Percentiles rank a stretch among this genome's conserved stretches.
These are phyloP conservation scores for Aurelia coerulea DNA, from an alignment of 30 jellyfish, hydroid and myxozoan species.

Conservation along the genomic window DNA sequence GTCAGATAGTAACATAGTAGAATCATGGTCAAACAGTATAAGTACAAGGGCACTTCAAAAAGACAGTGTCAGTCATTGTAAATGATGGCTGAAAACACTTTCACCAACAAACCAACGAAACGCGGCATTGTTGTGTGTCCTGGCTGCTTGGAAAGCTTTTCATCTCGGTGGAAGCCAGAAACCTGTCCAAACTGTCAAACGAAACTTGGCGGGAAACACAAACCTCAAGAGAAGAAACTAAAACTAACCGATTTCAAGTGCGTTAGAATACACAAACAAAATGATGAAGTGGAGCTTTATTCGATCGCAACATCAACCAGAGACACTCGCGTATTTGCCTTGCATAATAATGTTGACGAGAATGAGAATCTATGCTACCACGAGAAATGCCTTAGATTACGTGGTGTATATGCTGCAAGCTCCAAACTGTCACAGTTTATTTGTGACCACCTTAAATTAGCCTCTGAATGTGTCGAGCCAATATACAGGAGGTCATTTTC, in stretches of 20 bases:
- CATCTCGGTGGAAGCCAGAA: constrained; percentile 10
- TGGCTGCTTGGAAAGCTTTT: constrained; percentile 1
- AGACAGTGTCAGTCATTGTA: too few species aligned
- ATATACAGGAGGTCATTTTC: constrained; percentile 3
- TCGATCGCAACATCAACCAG: constrained; percentile 1
- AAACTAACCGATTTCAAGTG: constrained; percentile 12
- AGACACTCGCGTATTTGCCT: constrained; percentile 11
- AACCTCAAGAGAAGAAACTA: constrained; percentile 1
- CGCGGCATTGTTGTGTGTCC: background rate
- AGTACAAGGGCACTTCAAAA: too few species aligned
- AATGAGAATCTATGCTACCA: background rate
- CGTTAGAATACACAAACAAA: constrained; percentile 10
- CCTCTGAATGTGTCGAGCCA: background rate
- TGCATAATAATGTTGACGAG: background rate
- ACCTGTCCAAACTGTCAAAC: constrained; percentile 5
- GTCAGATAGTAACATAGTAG: too few species aligned
- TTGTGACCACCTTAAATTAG: background rate
- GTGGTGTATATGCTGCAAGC: constrained; percentile 12
- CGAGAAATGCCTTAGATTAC: background rate
- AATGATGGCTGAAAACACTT: too few species aligned
- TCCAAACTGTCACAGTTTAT: background rate
- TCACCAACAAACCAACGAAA: too few species aligned
- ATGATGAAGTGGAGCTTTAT: background rate
- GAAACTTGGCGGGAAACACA: background rate
- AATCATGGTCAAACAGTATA: too few species aligned